Percentiles rank a stretch among this genome's conserved stretches.
phyloP scores from a whole-genome alignment of 2,113 vertebrate genomes.

The Clupea harengus region DNA sequence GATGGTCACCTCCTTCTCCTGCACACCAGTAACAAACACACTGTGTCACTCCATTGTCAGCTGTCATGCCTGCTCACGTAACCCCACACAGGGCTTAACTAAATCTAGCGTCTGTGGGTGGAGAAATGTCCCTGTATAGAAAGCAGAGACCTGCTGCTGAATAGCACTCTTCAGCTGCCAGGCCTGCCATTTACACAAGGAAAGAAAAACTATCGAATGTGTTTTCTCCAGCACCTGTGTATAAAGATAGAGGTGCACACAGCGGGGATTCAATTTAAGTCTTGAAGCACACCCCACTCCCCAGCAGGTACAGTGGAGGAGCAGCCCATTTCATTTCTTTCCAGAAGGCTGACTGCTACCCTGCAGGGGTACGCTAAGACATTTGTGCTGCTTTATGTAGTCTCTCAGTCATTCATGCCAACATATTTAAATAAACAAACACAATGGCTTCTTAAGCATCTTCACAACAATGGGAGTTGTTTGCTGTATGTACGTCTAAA shows the following conservation, averaged over 20 bases:
- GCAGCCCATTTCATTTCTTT: background rate
- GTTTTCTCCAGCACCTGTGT: background rate
- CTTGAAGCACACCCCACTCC: background rate
- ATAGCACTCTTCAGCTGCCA: background rate
- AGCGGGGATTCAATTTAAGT: background rate
- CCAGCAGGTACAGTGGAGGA: background rate
- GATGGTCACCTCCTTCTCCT: conserved; percentile 97
- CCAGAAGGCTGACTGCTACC: background rate
- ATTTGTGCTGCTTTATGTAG: background rate
- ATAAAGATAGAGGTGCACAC: background rate
- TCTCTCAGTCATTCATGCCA: background rate
- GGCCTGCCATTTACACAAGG: background rate
- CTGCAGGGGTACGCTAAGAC: background rate
- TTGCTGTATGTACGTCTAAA: no score
- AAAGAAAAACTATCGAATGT: background rate
- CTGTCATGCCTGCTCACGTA: background rate
- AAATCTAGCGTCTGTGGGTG: background rate
- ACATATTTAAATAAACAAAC: background rate
- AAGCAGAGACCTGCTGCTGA: background rate
- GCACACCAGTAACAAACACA: conserved; percentile 37
- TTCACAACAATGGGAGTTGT: no score
- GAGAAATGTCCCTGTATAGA: background rate
- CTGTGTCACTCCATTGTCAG: background rate
- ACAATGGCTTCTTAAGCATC: background rate
- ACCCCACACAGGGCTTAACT: background rate